phyloP scores from a whole-genome alignment of 2,888 invertebrate species.

The Spodoptera littoralis region DNA sequence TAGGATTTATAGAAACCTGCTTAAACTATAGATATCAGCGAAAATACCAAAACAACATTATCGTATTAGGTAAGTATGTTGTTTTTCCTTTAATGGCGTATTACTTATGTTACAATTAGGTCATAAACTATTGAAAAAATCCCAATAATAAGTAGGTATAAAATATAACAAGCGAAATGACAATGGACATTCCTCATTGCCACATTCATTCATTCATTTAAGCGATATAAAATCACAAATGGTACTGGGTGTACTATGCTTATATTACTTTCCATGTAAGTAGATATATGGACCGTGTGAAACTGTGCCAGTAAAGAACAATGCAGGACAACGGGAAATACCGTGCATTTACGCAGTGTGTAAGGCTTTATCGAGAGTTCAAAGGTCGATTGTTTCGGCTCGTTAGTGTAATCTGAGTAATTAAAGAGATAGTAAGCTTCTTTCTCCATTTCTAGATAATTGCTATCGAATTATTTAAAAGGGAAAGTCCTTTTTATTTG shows the following conservation, averaged over 20 bases:
- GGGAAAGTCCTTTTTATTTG: too few species aligned
- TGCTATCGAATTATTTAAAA: background rate
- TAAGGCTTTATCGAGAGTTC: slow-evolving; percentile 28
- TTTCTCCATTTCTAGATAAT: slow-evolving; percentile 6
- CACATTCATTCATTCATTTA: slow-evolving; percentile 74
- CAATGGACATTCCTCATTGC: slow-evolving; percentile 48
- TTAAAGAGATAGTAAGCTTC: slow-evolving; percentile 9
- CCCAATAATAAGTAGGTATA: too few species aligned
- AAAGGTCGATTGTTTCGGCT: slow-evolving; percentile 17
- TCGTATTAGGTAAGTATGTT: too few species aligned
- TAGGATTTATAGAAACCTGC: too few species aligned
- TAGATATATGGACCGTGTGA: slow-evolving; percentile 74
- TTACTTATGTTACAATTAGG: too few species aligned
- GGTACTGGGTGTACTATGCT: slow-evolving; percentile 32
- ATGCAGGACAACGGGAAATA: slow-evolving; percentile 60
- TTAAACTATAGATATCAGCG: too few species aligned
- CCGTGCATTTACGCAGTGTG: slow-evolving; percentile 25
- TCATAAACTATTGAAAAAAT: too few species aligned
- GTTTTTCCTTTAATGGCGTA: too few species aligned
- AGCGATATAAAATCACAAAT: slow-evolving; percentile 64
- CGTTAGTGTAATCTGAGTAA: slow-evolving; percentile 9
- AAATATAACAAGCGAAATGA: slow-evolving; percentile 25
- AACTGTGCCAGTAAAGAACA: slow-evolving; percentile 66
- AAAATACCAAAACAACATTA: too few species aligned
- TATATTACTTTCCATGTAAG: slow-evolving; percentile 66